Percentiles rank a stretch among this genome's conserved stretches.
phyloP scores from a whole-genome alignment of 2,797 vertebrate genomes.

The Gastrophryne carolinensis region DNA sequence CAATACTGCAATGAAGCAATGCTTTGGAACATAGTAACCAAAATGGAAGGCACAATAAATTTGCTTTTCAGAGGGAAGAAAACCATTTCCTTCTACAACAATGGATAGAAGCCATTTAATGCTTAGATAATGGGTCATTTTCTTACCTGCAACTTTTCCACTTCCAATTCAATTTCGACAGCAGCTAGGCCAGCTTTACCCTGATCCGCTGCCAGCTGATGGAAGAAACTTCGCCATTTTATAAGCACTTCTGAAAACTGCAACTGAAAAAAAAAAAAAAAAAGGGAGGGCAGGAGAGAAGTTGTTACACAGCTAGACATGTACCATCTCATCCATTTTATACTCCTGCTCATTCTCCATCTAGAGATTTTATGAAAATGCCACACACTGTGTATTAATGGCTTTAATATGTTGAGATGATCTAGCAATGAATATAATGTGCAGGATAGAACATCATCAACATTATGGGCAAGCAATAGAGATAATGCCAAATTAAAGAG shows the following conservation, averaged over 20 bases:
- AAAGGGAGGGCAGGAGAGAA: not conserved
- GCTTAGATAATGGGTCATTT: not conserved
- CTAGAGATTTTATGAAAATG: not conserved
- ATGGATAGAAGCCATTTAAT: not conserved
- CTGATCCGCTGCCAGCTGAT: conserved; percentile 81
- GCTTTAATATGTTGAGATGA: conserved; percentile 41
- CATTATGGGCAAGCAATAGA: conserved; percentile 21
- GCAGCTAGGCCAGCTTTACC: conserved; percentile 77
- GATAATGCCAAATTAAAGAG: conserved; percentile 18
- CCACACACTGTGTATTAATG: conserved; percentile 24
- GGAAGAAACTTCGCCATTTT: conserved; percentile 86
- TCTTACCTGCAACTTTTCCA: conserved; percentile 82
- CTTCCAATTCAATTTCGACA: conserved; percentile 82
- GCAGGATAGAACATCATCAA: conserved; percentile 2
- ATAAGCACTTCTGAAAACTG: conserved; percentile 90
- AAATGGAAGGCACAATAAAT: not conserved
- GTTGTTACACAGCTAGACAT: not conserved
- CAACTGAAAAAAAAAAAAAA: conserved; percentile 67
- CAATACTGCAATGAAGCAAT: not conserved
- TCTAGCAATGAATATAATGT: not conserved
- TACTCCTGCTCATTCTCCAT: not conserved
- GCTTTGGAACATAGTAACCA: not conserved
- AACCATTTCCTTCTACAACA: not conserved
- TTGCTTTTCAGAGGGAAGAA: not conserved
- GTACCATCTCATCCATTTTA: not conserved